phyloP scores from a whole-genome alignment of 2,113 vertebrate genomes.

The Grallaria varia region DNA sequence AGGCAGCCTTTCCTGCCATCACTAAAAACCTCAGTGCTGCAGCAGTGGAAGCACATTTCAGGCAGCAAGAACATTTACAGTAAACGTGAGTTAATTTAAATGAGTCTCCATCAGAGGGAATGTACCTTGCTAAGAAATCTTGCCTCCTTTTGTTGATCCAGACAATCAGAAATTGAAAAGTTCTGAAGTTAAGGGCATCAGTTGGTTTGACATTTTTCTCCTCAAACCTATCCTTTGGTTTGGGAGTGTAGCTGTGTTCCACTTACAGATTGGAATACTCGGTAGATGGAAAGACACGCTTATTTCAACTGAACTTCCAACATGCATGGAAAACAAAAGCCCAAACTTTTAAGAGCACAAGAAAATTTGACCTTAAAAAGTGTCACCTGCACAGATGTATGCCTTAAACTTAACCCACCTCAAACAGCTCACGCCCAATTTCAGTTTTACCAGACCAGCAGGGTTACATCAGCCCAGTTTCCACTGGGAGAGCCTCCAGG shows the following conservation, averaged over 20 bases:
- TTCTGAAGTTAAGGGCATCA: not conserved
- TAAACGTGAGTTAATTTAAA: constrained; percentile 63
- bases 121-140: constrained; percentile 3
- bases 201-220: not conserved
- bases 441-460: not conserved
- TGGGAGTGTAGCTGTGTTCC: not conserved
- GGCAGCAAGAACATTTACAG: constrained; percentile 26
- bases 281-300: not conserved
- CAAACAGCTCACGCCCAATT: not conserved
- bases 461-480: not conserved
- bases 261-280: not conserved
- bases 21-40: constrained; percentile 9
- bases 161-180: not conserved
- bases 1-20: constrained; percentile 15
- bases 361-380: not conserved
- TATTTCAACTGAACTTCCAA: not conserved
- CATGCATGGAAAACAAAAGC: not conserved
- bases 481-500: not conserved
- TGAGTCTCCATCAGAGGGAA: constrained; percentile 34
- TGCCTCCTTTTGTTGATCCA: constrained; percentile 24
- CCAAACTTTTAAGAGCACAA: not conserved
- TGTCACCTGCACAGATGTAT: not conserved
- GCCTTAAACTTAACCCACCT: not conserved
- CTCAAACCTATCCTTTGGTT: not conserved
- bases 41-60: constrained; percentile 4